A percentile compares a stretch with the other conserved stretches of the same genome.
Evolutionary conservation across 1,140 invertebrate genomes (phyloP).

Genomic region (Aplysia californica): DNA sequence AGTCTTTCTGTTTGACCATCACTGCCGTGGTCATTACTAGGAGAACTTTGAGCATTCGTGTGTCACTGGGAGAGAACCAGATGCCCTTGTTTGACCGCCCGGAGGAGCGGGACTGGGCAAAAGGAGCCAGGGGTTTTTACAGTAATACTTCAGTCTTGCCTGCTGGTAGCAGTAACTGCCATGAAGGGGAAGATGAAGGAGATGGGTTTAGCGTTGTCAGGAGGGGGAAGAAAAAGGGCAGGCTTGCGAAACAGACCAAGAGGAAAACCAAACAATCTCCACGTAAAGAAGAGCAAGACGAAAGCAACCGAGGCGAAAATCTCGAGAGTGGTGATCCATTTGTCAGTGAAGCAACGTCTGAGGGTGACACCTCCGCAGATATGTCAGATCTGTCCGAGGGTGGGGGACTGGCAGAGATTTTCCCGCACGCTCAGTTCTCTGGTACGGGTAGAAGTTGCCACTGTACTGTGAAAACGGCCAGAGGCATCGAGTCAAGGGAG

Average conservation of each 20-base stretch:
- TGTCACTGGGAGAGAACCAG: slow-evolving; percentile 30
- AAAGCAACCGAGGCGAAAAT: not conserved
- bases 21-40: slow-evolving; percentile 44
- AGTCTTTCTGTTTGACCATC: slow-evolving; percentile 33
- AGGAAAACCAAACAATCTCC: not conserved
- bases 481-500: slow-evolving; percentile 30
- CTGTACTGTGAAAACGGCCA: slow-evolving; percentile 42
- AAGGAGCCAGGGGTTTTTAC: not conserved
- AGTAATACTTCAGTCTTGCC: not conserved
- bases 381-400: not conserved
- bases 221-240: not conserved
- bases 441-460: slow-evolving; percentile 40
- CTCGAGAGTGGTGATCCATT: not conserved
- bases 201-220: not conserved
- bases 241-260: not conserved
- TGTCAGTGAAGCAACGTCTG: no score
- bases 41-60: slow-evolving; percentile 34
- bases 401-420: not conserved
- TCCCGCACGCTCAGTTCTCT: not conserved
- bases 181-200: not conserved
- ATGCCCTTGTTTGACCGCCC: slow-evolving; percentile 36
- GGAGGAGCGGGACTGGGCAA: slow-evolving; percentile 37
- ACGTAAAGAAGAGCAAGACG: not conserved
- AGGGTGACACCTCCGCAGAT: not conserved
- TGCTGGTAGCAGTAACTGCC: not conserved